Conservation (phyloP, 2,888 invertebrate genomes). For the Tipula vernalis region DNA sequence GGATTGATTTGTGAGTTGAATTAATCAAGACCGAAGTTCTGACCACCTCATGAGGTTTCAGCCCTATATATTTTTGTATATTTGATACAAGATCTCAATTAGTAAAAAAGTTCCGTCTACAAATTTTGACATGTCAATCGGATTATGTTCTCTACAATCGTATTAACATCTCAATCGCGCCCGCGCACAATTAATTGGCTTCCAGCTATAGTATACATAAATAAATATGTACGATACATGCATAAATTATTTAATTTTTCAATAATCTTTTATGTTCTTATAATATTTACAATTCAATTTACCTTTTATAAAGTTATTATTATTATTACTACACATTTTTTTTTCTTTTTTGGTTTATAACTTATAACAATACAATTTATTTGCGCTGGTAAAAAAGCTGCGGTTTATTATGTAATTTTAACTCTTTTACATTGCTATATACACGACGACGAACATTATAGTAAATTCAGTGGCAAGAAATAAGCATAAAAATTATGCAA, state of each 20-base stretch:
- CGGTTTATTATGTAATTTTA: not conserved
- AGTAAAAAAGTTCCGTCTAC: too few species aligned
- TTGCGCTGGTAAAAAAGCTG: not conserved
- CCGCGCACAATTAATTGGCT: not conserved
- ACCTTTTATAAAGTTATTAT: not conserved
- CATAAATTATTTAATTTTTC: not conserved
- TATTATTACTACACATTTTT: not conserved
- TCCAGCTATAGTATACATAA: not conserved
- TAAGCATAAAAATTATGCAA: not conserved
- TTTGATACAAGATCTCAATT: too few species aligned
- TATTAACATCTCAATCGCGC: not conserved
- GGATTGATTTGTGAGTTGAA: too few species aligned
- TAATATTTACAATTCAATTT: not conserved
- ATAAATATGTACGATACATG: not conserved
- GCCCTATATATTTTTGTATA: too few species aligned
- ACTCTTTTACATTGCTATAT: not conserved
- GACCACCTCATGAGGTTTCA: too few species aligned
- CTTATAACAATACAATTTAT: not conserved
- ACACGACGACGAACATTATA: not conserved
- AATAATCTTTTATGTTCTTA: not conserved
- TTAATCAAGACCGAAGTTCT: too few species aligned
- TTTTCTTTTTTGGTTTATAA: not conserved
- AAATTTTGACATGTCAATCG: not conserved
- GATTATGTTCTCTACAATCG: not conserved
- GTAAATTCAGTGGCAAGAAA: conserved; percentile 4